Evolutionary conservation across 2,113 vertebrate species (phyloP).

Genomic region (Oryzias melastigma): DNA sequence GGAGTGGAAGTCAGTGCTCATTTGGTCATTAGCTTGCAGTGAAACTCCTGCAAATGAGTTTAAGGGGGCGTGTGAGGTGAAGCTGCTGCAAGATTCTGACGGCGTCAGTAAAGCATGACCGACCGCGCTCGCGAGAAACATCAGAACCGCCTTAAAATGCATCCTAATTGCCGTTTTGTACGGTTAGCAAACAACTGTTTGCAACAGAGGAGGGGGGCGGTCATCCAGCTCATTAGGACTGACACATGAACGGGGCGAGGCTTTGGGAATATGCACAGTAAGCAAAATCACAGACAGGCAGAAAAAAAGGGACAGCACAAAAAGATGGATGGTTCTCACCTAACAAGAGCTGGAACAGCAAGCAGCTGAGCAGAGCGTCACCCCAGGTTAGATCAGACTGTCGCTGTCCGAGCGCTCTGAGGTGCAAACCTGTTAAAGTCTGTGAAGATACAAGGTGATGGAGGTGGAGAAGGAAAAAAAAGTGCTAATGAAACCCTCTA

Average conservation of each 20-base stretch:
- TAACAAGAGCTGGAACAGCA: constrained; percentile 11
- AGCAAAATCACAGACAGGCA: constrained; percentile 7
- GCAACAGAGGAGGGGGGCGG: constrained; percentile 7
- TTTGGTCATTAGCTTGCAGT: constrained; percentile 33
- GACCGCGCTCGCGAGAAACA: constrained; percentile 12
- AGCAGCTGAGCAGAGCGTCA: constrained; percentile 30
- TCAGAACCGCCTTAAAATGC: constrained; percentile 19
- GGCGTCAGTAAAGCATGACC: constrained; percentile 10
- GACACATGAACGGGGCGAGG: neutral
- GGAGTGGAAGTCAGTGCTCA: constrained; percentile 42
- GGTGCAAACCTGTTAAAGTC: constrained; percentile 38
- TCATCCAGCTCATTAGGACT: constrained; percentile 16
- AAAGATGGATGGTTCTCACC: constrained; percentile 12
- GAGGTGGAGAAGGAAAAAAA: neutral
- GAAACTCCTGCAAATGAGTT: constrained; percentile 25
- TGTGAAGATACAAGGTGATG: constrained; percentile 20
- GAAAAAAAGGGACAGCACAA: constrained; percentile 12
- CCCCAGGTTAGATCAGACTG: constrained; percentile 35
- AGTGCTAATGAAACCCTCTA: constrained; percentile 9
- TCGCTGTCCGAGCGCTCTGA: constrained; percentile 12
- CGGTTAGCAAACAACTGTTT: constrained; percentile 14
- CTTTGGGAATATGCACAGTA: neutral
- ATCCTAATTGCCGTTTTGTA: constrained; percentile 40
- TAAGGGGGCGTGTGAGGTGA: constrained; percentile 1
- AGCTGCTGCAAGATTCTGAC: constrained; percentile 2